These are phyloP conservation scores for Jordanella pulchra DNA, from an alignment of 2,797 vertebrate species.

Conservation along the genomic window DNA sequence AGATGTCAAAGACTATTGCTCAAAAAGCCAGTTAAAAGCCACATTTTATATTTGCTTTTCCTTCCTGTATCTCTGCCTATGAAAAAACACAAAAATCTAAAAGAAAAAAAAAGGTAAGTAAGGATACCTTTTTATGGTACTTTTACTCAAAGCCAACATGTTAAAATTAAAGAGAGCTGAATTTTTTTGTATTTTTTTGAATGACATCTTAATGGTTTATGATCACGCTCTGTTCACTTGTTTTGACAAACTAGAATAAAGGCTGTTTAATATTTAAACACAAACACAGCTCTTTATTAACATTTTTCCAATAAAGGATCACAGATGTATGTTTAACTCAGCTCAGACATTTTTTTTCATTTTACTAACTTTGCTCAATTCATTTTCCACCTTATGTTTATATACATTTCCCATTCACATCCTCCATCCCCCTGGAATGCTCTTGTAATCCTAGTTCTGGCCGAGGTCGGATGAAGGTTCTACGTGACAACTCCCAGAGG, in stretches of 20 bases:
- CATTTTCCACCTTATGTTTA: conserved; percentile 16
- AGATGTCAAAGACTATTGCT: neutral
- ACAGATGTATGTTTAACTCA: conserved; percentile 23
- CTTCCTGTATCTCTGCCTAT: neutral
- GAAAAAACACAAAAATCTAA: neutral
- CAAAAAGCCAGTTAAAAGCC: neutral
- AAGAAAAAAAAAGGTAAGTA: neutral
- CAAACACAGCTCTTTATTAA: conserved; percentile 20
- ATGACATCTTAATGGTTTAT: conserved; percentile 31
- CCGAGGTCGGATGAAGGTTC: conserved; percentile 40
- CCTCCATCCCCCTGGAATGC: conserved; percentile 31
- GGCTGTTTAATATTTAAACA: conserved; percentile 33
- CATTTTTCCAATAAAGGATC: conserved; percentile 39
- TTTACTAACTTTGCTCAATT: conserved; percentile 21
- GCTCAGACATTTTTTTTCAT: neutral
- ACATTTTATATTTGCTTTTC: neutral
- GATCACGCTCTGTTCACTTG: conserved; percentile 35
- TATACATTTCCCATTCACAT: conserved; percentile 4
- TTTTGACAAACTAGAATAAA: neutral
- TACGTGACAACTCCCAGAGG: conserved; percentile 66
- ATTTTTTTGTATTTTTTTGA: neutral
- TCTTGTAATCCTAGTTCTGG: conserved; percentile 39
- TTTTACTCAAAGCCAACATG: no score
- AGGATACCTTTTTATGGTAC: neutral
- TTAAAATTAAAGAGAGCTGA: no score